phyloP scores from a whole-genome alignment of 2,888 invertebrate species.

The Catocala nupta region DNA sequence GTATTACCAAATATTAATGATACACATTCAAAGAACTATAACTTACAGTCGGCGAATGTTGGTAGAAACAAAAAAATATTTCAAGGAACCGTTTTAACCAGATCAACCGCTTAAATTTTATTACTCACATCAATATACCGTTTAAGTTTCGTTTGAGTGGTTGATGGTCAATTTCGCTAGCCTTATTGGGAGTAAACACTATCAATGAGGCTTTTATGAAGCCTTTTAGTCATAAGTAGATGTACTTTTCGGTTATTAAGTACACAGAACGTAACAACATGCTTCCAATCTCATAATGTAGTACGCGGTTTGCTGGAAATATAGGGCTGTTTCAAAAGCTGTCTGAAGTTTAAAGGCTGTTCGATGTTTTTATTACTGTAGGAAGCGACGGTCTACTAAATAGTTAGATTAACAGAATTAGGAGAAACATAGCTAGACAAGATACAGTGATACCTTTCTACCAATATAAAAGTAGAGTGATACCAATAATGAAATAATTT shows the following conservation, averaged over 20 bases:
- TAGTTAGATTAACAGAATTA: no score
- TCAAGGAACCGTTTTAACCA: slow-evolving; percentile 67
- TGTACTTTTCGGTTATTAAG: slow-evolving; percentile 7
- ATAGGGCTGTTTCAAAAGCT: no score
- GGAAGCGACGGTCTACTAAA: no score
- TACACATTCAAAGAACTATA: slow-evolving; percentile 45
- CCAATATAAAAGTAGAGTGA: no score
- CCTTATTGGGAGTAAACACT: slow-evolving; percentile 38
- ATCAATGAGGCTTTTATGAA: slow-evolving; percentile 22
- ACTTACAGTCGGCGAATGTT: slow-evolving; percentile 39
- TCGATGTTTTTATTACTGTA: no score
- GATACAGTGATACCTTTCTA: no score
- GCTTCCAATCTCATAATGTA: not conserved
- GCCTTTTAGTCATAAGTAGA: slow-evolving; percentile 13
- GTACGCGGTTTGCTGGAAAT: no score
- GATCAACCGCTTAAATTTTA: slow-evolving; percentile 68
- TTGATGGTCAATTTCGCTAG: slow-evolving; percentile 49
- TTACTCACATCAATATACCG: slow-evolving; percentile 59
- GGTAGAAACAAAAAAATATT: slow-evolving; percentile 51
- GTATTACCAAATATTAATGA: slow-evolving; percentile 32
- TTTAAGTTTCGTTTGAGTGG: slow-evolving; percentile 53
- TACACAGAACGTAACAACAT: not conserved
- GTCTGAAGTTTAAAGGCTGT: no score
- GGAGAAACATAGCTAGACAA: no score
- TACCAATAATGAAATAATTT: no score